Base-by-base conservation (phyloP, 1,140 invertebrate genomes). In the Thaumatotibia leucotreta region DNA sequence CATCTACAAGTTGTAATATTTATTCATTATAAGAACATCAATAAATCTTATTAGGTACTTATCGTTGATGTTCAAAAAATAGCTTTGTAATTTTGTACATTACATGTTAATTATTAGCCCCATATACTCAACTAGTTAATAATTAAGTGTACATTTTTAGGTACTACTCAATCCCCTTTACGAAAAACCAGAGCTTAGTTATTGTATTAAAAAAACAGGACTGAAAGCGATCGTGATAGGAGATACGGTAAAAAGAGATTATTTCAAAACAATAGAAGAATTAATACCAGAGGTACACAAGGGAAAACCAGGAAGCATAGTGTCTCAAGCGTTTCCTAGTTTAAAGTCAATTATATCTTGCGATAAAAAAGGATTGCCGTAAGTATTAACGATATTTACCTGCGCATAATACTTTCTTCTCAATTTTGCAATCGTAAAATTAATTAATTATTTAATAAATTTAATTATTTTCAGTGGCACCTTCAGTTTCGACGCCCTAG, bases 141-240 rank as follows among this genome's bases (percentile, higher is more conserved):
- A 49, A n/a, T 6, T 29, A 29, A 33, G 9, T 39, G 14, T 32
- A 1, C 20, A 65, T 24, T 39, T 88, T 50, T 68, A 96, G 95
- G 95, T 97, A 5, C 94, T 95, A 52, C 93, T 98, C 5, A 99
- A 99, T 88, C 97, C 97, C 0, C 92, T 93, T 0, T 98, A 97
- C 78, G 94, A 95, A 80, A 91, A 93, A 9, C 76, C 90, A 10
- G 98, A 99, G 83, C 66, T 99, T 0, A 92, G 94, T 63, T 98
- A 96, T 79, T 95, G 95, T 52, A 79, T 99, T 2, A 94, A 95
- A 6, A 97, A 97, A 89, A 96, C 97, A 10, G 91, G 92, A 9
- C 87, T 95, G 0, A 97, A 95, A 77, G 94, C 94, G 0, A 80
- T 98, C 0, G 79, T 98, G 3, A 92, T 94, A 0, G 92, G 94